phyloP scores from a whole-genome alignment of 1,140 invertebrate species.

The Muscidifurax raptorellus region DNA sequence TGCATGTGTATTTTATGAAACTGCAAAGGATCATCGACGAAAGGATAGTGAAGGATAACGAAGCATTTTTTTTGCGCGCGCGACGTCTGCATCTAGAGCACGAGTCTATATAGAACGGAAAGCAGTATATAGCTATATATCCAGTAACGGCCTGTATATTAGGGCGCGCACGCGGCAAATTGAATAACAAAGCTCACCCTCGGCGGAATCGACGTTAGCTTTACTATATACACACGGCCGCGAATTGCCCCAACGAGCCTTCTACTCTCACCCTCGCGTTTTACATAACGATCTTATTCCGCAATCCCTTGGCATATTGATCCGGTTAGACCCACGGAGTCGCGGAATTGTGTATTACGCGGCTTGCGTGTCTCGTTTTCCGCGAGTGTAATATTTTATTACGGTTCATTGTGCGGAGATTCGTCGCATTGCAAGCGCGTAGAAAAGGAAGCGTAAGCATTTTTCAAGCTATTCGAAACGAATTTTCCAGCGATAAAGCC shows the following conservation, averaged over 20 bases:
- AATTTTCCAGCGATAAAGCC: too few species aligned
- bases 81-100: too few species aligned
- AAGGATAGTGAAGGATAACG: too few species aligned
- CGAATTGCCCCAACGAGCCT: conserved; percentile 56
- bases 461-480: not conserved
- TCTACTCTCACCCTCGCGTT: conserved; percentile 55
- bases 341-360: conserved; percentile 58
- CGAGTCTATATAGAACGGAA: too few species aligned
- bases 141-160: not conserved
- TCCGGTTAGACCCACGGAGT: conserved; percentile 57
- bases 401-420: too few species aligned
- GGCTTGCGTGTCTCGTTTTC: not conserved
- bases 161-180: conserved; percentile 61
- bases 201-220: conserved; percentile 65
- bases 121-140: not conserved
- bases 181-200: conserved; percentile 75
- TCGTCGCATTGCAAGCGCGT: too few species aligned
- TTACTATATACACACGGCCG: conserved; percentile 55
- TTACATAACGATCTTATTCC: conserved; percentile 74
- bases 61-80: too few species aligned
- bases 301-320: conserved; percentile 73
- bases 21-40: too few species aligned
- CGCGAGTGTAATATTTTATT: not conserved
- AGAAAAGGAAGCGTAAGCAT: not conserved
- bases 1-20: not conserved